These are phyloP conservation scores for Phaenicophaeus curvirostris DNA, from an alignment of 2,797 vertebrate species.

Conservation along the genomic window DNA sequence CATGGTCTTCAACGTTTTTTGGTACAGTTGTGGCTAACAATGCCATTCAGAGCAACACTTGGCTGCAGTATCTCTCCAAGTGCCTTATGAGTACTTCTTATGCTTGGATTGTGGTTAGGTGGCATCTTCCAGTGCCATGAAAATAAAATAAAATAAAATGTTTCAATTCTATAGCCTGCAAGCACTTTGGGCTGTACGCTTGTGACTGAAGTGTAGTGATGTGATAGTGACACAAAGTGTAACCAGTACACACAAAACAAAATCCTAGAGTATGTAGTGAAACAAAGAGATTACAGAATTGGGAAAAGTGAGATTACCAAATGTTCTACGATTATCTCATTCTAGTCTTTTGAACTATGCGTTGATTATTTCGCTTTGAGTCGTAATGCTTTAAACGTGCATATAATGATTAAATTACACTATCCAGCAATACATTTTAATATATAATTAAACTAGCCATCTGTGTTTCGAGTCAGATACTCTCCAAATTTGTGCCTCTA, in stretches of 20 bases:
- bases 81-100: background rate
- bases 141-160: background rate
- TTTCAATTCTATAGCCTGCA: background rate
- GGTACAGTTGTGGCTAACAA: background rate
- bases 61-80: background rate
- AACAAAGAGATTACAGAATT: background rate
- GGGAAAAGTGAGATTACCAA: background rate
- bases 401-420: background rate
- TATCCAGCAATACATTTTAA: background rate
- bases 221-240: background rate
- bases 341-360: background rate
- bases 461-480: background rate
- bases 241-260: background rate
- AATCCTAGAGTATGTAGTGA: background rate
- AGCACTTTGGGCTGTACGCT: background rate
- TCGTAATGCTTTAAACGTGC: background rate
- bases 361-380: background rate
- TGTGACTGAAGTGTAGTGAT: background rate
- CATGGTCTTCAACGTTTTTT: rapidly evolving
- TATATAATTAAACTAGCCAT: background rate
- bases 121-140: background rate
- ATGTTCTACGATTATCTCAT: background rate
- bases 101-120: background rate
- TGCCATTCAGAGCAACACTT: background rate
- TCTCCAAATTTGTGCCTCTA: background rate